These are phyloP conservation scores for Oceanites oceanicus DNA, from an alignment of 2,113 vertebrate species.

Conservation along the genomic window DNA sequence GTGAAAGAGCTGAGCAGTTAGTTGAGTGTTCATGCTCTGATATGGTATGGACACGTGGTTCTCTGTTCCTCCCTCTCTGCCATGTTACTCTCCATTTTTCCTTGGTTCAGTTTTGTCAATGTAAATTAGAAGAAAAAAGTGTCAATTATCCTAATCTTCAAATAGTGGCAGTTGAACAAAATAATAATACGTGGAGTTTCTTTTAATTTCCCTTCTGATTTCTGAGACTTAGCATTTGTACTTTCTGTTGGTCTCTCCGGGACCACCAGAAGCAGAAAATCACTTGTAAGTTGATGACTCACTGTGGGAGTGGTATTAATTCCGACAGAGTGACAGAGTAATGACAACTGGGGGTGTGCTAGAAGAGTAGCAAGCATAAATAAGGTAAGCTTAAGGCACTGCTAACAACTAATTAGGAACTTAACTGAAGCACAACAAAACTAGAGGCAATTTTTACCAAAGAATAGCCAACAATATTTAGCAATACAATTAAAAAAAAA, in stretches of 20 bases:
- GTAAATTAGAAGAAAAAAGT: neutral
- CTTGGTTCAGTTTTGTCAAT: neutral
- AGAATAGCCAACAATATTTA: neutral
- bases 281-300: neutral
- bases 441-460: neutral
- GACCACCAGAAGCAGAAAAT: neutral
- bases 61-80: neutral
- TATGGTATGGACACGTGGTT: neutral
- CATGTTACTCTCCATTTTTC: neutral
- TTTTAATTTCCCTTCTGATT: neutral
- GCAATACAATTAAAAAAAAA: neutral
- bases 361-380: neutral
- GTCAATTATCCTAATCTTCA: neutral
- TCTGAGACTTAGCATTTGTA: neutral
- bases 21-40: neutral
- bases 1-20: neutral
- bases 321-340: neutral
- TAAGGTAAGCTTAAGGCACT: neutral
- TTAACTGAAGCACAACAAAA: neutral
- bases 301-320: neutral
- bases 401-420: neutral
- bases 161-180: neutral
- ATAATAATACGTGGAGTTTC: neutral
- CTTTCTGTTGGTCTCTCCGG: neutral
- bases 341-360: neutral